These are phyloP conservation scores for Camptogramma bilineatum DNA, from an alignment of 2,888 invertebrate genomes.

Conservation along the genomic window DNA sequence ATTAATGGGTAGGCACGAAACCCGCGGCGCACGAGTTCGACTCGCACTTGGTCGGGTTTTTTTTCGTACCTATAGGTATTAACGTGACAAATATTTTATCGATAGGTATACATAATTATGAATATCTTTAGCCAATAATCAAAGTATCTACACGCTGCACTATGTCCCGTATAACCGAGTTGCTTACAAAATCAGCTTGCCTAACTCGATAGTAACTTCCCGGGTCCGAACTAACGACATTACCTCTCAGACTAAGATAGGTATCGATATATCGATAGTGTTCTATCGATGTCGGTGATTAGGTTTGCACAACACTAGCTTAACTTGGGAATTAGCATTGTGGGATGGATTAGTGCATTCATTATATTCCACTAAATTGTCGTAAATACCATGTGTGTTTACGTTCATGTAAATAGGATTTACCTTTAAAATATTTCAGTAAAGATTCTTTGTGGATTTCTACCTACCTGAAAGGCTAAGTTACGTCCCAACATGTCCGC, in stretches of 20 bases:
- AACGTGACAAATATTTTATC: not conserved
- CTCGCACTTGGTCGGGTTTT: too few relatives aligned
- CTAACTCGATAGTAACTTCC: conserved; percentile 47
- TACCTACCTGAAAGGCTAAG: too few relatives aligned
- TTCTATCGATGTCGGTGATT: conserved; percentile 37
- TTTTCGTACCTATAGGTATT: too few relatives aligned
- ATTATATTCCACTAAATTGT: not conserved
- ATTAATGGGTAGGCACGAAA: too few relatives aligned
- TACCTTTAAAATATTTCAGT: too few relatives aligned
- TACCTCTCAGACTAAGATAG: conserved; percentile 41
- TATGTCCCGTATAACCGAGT: conserved; percentile 32
- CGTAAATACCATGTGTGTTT: not conserved
- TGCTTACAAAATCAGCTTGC: conserved; percentile 34
- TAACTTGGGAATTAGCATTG: conserved; percentile 22
- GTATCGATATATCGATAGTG: conserved; percentile 26
- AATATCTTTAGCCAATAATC: not conserved
- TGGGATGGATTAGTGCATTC: conserved; percentile 19
- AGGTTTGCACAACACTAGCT: conserved; percentile 30
- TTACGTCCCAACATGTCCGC: too few relatives aligned
- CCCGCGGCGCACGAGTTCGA: too few relatives aligned
- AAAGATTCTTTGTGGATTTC: too few relatives aligned
- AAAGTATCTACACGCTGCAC: conserved; percentile 16
- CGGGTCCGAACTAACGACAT: conserved; percentile 47
- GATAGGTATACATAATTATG: not conserved
- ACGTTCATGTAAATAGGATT: not conserved